These are phyloP conservation scores for Cavia aperea DNA, from an alignment of 2,113 vertebrate species.

Conservation along the genomic window DNA sequence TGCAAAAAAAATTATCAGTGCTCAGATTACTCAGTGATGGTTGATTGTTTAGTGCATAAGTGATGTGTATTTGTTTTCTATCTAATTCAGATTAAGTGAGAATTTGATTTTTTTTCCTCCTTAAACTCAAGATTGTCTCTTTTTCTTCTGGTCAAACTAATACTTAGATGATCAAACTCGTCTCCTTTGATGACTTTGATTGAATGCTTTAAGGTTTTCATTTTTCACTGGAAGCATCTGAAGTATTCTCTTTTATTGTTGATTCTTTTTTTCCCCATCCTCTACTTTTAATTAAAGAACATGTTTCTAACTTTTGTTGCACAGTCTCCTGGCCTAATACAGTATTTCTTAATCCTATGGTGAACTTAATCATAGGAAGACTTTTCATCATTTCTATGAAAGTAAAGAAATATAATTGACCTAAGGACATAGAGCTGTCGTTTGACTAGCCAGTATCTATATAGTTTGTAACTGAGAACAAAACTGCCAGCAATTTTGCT, in stretches of 20 bases:
- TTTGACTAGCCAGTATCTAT: neutral
- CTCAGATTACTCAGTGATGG: neutral
- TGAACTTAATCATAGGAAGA: neutral
- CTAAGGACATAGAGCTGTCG: neutral
- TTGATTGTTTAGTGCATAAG: neutral
- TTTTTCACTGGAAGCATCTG: neutral
- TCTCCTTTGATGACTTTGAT: neutral
- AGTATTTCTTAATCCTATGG: neutral
- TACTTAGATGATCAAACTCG: neutral
- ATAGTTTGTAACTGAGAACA: neutral
- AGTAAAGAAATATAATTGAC: neutral
- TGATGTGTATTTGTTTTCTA: neutral
- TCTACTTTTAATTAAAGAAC: neutral
- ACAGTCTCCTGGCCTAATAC: neutral
- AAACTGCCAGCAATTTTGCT: neutral
- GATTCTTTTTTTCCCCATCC: neutral
- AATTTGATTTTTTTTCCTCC: neutral
- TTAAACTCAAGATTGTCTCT: neutral
- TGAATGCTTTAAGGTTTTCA: neutral
- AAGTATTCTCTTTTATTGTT: neutral
- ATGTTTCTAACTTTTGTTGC: neutral
- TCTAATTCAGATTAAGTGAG: neutral
- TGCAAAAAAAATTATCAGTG: neutral
- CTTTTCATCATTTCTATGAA: neutral
- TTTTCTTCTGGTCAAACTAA: neutral